phyloP scores from a whole-genome alignment of 1,140 invertebrate genomes.

The Hormaphis cornu region DNA sequence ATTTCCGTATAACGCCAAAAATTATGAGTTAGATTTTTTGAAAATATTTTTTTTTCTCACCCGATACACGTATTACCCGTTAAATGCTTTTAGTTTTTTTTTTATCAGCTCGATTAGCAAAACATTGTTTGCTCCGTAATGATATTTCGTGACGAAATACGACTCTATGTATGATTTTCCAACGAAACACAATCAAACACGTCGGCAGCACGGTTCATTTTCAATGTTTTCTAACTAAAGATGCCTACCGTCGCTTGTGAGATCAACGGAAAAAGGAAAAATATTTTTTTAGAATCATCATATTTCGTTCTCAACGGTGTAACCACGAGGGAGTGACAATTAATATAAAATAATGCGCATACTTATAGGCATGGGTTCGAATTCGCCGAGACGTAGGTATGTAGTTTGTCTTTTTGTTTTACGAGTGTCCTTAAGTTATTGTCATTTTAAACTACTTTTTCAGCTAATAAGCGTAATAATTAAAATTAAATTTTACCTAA shows the following conservation, averaged over 20 bases:
- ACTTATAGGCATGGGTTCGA: background rate
- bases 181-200: slow-evolving; percentile 1
- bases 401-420: no score
- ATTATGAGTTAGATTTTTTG: no score
- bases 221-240: slow-evolving; percentile 12
- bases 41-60: no score
- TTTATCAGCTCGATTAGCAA: no score
- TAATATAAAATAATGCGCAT: slow-evolving; percentile 15
- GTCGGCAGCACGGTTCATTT: slow-evolving; percentile 10
- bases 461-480: no score
- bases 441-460: background rate
- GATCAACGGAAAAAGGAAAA: background rate
- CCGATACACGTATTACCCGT: no score
- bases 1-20: no score
- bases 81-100: no score
- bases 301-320: slow-evolving; percentile 21
- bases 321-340: slow-evolving; percentile 18
- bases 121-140: background rate
- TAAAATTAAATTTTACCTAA: no score
- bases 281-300: slow-evolving; percentile 16
- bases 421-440: background rate
- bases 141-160: background rate
- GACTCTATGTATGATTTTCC: no score
- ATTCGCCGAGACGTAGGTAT: no score
- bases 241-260: background rate